Evolutionary conservation across 2,113 vertebrate genomes (phyloP).

Genomic region (Xenotilapia caudafasciata): DNA sequence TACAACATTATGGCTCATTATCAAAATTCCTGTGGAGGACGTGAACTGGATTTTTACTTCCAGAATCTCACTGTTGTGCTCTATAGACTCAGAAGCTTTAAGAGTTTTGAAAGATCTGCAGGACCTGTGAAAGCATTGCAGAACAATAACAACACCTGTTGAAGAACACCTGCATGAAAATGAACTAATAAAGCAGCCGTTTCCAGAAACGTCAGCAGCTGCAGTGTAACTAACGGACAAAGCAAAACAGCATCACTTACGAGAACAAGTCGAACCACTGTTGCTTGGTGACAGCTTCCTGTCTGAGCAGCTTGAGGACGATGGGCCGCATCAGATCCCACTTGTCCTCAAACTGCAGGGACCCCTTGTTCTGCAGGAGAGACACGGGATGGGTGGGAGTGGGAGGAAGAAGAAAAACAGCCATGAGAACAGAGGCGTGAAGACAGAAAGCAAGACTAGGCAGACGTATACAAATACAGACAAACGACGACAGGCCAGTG

Average conservation of each 20-base stretch:
- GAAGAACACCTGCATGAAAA: neutral
- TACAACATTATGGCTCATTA: neutral
- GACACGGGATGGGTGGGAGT: neutral
- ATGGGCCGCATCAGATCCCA: constrained; percentile 98
- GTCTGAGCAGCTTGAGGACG: constrained; percentile 93
- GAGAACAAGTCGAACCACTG: constrained; percentile 98
- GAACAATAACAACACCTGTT: neutral
- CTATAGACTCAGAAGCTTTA: neutral
- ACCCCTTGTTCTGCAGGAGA: constrained; percentile 86
- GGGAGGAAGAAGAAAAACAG: neutral
- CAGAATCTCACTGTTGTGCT: neutral
- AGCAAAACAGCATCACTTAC: constrained; percentile 73
- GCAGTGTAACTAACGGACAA: neutral
- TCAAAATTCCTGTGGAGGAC: neutral
- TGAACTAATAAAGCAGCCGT: neutral
- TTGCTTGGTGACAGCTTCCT: constrained; percentile 95
- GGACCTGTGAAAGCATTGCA: neutral
- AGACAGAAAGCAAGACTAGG: neutral
- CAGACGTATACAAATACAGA: neutral
- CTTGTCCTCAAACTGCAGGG: constrained; percentile 98
- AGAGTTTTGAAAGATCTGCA: neutral
- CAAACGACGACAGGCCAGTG: neutral
- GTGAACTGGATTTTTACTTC: neutral
- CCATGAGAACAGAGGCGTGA: neutral
- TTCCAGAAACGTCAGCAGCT: neutral